phyloP scores from a whole-genome alignment of 2,797 vertebrate genomes.

The Sebastes oblongus region DNA sequence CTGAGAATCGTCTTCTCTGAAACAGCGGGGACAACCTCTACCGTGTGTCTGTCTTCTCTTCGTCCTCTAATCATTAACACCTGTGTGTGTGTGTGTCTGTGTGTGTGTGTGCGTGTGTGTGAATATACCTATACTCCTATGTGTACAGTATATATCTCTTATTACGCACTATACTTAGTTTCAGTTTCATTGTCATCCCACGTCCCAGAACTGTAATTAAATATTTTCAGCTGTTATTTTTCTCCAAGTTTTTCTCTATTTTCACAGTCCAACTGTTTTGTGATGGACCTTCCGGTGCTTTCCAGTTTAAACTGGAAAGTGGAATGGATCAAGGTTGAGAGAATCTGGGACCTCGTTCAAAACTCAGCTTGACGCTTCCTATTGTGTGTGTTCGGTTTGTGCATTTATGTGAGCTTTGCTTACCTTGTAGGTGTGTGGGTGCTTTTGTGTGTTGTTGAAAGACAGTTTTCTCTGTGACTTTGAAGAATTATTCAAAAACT shows the following conservation, averaged over 20 bases:
- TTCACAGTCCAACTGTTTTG: conserved; percentile 33
- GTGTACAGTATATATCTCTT: neutral
- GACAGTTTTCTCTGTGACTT: conserved; percentile 63
- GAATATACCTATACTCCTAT: neutral
- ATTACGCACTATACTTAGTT: neutral
- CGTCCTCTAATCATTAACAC: conserved; percentile 77
- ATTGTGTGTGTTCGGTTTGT: conserved; percentile 24
- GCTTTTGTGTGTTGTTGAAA: conserved; percentile 9
- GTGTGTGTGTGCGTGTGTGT: conserved; percentile 8
- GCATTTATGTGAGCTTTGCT: conserved; percentile 11
- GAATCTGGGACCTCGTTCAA: conserved; percentile 77
- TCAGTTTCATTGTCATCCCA: neutral
- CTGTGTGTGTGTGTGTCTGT: conserved; percentile 13
- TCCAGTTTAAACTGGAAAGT: conserved; percentile 54
- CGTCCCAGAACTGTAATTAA: neutral
- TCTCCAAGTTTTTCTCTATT: conserved; percentile 30
- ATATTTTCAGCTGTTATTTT: conserved; percentile 1
- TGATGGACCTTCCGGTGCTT: conserved; percentile 8
- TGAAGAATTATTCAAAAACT: conserved; percentile 56
- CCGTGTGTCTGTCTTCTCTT: conserved; percentile 64
- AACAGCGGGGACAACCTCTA: conserved; percentile 72
- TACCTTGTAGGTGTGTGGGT: conserved; percentile 8
- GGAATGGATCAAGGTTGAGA: conserved; percentile 63
- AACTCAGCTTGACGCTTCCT: conserved; percentile 72
- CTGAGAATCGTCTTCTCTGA: conserved; percentile 73